Conservation (phyloP, 1,140 invertebrate species). For the Oryctes rhinoceros region DNA sequence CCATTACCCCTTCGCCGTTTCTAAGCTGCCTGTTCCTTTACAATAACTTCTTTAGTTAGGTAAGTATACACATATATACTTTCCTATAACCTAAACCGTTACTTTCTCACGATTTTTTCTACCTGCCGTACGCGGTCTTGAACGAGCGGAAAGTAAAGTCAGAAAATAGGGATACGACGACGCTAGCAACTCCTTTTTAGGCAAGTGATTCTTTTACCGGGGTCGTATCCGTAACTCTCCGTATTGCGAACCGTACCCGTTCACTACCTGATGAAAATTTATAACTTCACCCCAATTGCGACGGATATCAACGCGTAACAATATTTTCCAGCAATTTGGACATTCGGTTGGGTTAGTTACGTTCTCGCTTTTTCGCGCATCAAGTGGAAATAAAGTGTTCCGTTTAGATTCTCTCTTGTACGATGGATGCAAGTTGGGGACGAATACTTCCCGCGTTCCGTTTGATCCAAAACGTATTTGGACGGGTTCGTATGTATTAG, state of each 20-base stretch:
- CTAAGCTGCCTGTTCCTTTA: too few relatives aligned
- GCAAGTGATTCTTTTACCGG: neutral
- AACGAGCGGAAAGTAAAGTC: neutral
- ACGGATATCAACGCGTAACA: slow-evolving; percentile 25
- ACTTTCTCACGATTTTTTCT: slow-evolving; percentile 14
- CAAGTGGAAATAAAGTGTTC: neutral
- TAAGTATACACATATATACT: too few relatives aligned
- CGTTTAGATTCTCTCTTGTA: too few relatives aligned
- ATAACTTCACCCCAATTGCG: slow-evolving; percentile 13
- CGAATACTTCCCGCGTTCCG: too few relatives aligned
- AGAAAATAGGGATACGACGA: neutral
- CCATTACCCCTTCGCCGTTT: too few relatives aligned
- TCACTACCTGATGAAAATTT: slow-evolving; percentile 23
- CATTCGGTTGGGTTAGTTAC: slow-evolving; percentile 19
- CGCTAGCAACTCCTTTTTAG: neutral
- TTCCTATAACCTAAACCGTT: neutral
- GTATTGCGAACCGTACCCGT: neutral
- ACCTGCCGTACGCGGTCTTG: neutral
- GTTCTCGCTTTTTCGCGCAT: neutral
- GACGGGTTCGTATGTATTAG: too few relatives aligned
- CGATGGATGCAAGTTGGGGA: too few relatives aligned
- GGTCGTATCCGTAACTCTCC: neutral
- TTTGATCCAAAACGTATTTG: neutral
- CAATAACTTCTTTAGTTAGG: too few relatives aligned
- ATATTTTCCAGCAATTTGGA: slow-evolving; percentile 38